A percentile compares a stretch with the other conserved stretches of the same genome.
Evolutionary conservation across 2,888 invertebrate species (phyloP).

Genomic region (Tiphia femorata): DNA sequence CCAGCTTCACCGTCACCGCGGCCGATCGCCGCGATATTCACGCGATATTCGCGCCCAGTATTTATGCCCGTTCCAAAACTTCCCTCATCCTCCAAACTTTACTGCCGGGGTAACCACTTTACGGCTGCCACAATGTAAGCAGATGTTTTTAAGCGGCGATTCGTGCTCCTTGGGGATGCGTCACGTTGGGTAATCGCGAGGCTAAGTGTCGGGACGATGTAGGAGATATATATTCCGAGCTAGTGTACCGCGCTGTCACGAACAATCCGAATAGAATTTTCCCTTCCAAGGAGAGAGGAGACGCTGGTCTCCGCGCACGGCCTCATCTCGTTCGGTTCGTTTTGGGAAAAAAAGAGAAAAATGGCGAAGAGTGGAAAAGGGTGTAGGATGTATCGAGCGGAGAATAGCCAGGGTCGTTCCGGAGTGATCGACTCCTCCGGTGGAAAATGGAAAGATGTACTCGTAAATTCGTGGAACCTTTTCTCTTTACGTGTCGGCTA

Average conservation of each 20-base stretch:
- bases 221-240: too few relatives aligned
- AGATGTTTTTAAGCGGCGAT: not conserved
- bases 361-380: not conserved
- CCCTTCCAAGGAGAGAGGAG: too few relatives aligned
- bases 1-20: not conserved
- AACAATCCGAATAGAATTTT: too few relatives aligned
- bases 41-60: conserved; percentile 12
- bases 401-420: conserved; percentile 9
- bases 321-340: conserved; percentile 1
- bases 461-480: conserved; percentile 7
- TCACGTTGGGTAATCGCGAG: too few relatives aligned
- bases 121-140: not conserved
- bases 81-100: not conserved
- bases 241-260: too few relatives aligned
- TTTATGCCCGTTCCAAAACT: conserved; percentile 15
- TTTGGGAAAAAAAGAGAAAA: not conserved
- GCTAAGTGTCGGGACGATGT: too few relatives aligned
- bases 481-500: conserved; percentile 9
- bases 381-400: not conserved
- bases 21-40: not conserved
- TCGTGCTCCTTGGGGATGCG: too few relatives aligned
- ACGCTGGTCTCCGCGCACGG: not conserved
- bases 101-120: too few relatives aligned
- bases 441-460: not conserved
- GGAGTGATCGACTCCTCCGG: conserved; percentile 6